Conservation (phyloP, 1,140 invertebrate species). For the Heliothis subflexa region DNA sequence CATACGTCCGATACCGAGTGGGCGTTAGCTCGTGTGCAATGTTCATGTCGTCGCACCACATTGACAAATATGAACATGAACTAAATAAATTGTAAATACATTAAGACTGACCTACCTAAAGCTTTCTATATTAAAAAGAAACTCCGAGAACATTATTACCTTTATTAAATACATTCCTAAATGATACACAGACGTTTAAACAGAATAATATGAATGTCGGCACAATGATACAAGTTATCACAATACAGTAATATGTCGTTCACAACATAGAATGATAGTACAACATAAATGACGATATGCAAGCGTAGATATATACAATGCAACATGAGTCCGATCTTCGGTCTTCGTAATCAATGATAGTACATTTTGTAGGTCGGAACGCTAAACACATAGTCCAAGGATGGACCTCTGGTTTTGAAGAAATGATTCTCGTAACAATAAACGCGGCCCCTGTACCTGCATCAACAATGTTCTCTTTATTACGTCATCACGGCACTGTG, state of each 20-base stretch:
- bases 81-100: slow-evolving; percentile 26
- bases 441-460: slow-evolving; percentile 85
- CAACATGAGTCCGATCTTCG: slow-evolving; percentile 58
- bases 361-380: slow-evolving; percentile 84
- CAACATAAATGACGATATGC: slow-evolving; percentile 65
- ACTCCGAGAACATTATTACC: slow-evolving; percentile 69
- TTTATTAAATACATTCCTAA: slow-evolving; percentile 70
- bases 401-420: slow-evolving; percentile 80
- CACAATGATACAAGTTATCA: slow-evolving; percentile 76
- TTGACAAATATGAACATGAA: slow-evolving; percentile 25
- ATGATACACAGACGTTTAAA: slow-evolving; percentile 55
- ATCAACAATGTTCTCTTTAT: slow-evolving; percentile 74
- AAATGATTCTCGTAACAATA: slow-evolving; percentile 86
- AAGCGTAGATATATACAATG: slow-evolving; percentile 81
- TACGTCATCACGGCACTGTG: slow-evolving; percentile 63
- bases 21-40: slow-evolving; percentile 28
- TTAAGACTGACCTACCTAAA: slow-evolving; percentile 30
- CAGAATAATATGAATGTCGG: slow-evolving; percentile 46
- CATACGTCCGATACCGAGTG: slow-evolving; percentile 5
- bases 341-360: slow-evolving; percentile 73
- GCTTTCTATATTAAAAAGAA: slow-evolving; percentile 63
- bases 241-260: slow-evolving; percentile 71
- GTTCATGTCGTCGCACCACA: neutral
- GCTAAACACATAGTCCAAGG: slow-evolving; percentile 83
- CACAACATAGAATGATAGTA: slow-evolving; percentile 77